Evolutionary conservation across 2,888 invertebrate species (phyloP).

Genomic region (Phlogophora meticulosa): DNA sequence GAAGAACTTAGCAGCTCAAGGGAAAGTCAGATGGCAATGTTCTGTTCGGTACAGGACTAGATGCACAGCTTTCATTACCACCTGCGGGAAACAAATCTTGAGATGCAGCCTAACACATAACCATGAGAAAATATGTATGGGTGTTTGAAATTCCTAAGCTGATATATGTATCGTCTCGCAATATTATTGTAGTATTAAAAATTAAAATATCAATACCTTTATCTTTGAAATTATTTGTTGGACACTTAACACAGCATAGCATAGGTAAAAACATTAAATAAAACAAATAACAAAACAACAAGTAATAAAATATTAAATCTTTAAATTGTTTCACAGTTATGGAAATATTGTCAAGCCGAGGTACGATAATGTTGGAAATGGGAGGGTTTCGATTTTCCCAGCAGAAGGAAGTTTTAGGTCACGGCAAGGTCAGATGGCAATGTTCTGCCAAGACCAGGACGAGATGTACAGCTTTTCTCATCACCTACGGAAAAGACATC

Average conservation of each 20-base stretch:
- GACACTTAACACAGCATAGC: no score
- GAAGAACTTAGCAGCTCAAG: slow-evolving; percentile 2
- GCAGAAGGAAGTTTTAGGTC: slow-evolving; percentile 29
- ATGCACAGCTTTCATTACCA: slow-evolving; percentile 46
- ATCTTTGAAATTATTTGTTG: no score
- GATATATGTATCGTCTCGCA: background rate
- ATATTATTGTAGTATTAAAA: no score
- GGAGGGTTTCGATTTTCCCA: slow-evolving; percentile 47
- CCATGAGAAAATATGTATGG: slow-evolving; percentile 9
- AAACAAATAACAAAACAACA: no score
- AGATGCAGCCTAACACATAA: slow-evolving; percentile 43
- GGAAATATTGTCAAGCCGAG: slow-evolving; percentile 30
- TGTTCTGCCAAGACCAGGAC: slow-evolving; percentile 51
- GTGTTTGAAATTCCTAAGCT: background rate
- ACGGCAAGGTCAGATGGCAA: slow-evolving; percentile 52
- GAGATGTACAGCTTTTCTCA: slow-evolving; percentile 50
- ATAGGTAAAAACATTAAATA: no score
- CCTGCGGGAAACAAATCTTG: slow-evolving; percentile 17
- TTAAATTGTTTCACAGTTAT: slow-evolving; percentile 30
- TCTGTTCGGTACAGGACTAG: slow-evolving; percentile 33
- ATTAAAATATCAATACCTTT: no score
- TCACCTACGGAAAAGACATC: slow-evolving; percentile 15
- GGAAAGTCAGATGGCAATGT: slow-evolving; percentile 49
- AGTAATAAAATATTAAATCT: background rate
- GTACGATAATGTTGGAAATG: slow-evolving; percentile 49